phyloP scores from a whole-genome alignment of 92 coral and sea anemone genomes.

The Anthopleura xanthogrammica region DNA sequence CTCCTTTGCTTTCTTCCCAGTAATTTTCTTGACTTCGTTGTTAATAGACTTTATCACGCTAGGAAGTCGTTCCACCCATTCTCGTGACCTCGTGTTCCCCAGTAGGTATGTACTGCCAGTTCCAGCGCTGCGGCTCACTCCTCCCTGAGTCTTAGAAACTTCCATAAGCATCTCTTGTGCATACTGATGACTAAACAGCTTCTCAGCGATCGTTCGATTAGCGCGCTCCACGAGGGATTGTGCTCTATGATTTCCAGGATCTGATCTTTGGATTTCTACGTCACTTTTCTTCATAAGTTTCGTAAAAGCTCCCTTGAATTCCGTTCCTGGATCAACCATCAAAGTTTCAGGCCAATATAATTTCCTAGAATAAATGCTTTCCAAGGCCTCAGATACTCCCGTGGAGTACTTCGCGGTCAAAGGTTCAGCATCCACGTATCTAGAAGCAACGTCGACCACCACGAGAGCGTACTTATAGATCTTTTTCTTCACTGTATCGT shows the following conservation, averaged over 20 bases:
- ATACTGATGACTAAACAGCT: slow-evolving; percentile 26
- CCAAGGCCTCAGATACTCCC: not conserved
- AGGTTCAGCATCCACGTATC: slow-evolving; percentile 30
- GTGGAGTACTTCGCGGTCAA: not conserved
- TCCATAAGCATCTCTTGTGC: slow-evolving; percentile 11
- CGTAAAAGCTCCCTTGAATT: slow-evolving; percentile 6
- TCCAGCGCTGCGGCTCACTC: no score
- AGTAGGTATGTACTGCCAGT: no score
- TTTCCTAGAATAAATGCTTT: not conserved
- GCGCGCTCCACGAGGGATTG: slow-evolving; percentile 17
- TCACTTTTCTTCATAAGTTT: not conserved
- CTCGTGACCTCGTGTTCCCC: slow-evolving; percentile 4
- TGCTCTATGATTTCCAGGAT: not conserved
- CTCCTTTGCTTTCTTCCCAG: not conserved
- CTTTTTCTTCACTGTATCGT: not conserved
- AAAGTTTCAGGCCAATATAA: slow-evolving; percentile 15
- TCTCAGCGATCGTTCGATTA: slow-evolving; percentile 8
- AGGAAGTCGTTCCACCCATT: slow-evolving; percentile 18
- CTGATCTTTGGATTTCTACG: not conserved
- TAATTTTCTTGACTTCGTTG: not conserved
- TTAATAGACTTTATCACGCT: not conserved
- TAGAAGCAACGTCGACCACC: slow-evolving; percentile 3
- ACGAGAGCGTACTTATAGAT: slow-evolving; percentile 6
- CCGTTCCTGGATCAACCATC: slow-evolving; percentile 23
- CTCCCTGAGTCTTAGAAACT: no score